phyloP scores from a whole-genome alignment of 2,888 invertebrate genomes.

The Schrankia costaestrigalis region DNA sequence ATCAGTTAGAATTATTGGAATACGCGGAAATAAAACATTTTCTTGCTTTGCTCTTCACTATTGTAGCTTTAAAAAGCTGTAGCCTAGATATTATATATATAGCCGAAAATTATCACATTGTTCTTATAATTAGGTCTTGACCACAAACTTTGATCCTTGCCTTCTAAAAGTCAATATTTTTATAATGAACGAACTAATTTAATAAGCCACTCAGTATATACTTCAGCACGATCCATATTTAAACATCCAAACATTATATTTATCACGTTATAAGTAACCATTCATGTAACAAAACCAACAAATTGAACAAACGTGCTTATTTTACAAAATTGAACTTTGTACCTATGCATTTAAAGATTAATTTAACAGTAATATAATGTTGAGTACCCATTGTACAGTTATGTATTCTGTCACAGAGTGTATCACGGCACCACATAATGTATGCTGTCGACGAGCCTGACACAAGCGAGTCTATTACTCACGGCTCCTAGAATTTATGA shows the following conservation, averaged over 20 bases:
- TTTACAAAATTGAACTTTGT: conserved; percentile 17
- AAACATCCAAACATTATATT: conserved; percentile 13
- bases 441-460: conserved; percentile 65
- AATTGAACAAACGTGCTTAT: background rate
- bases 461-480: conserved; percentile 66
- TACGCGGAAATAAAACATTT: no score
- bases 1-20: no score
- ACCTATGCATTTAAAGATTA: conserved; percentile 1
- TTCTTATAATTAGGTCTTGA: no score
- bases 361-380: conserved; percentile 5
- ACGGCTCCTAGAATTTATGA: conserved; percentile 66
- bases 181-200: conserved; percentile 12
- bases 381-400: conserved; percentile 15
- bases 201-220: conserved; percentile 10
- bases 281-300: conserved; percentile 14
- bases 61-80: no score
- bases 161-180: no score
- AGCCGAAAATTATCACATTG: no score
- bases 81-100: no score
- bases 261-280: conserved; percentile 19
- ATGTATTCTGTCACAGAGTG: conserved; percentile 25
- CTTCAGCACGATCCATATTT: conserved; percentile 8
- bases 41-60: no score
- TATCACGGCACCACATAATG: conserved; percentile 58
- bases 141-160: no score